Evolutionary conservation across 1,140 invertebrate species (phyloP).

Genomic region (Drosophila malerkotliana): DNA sequence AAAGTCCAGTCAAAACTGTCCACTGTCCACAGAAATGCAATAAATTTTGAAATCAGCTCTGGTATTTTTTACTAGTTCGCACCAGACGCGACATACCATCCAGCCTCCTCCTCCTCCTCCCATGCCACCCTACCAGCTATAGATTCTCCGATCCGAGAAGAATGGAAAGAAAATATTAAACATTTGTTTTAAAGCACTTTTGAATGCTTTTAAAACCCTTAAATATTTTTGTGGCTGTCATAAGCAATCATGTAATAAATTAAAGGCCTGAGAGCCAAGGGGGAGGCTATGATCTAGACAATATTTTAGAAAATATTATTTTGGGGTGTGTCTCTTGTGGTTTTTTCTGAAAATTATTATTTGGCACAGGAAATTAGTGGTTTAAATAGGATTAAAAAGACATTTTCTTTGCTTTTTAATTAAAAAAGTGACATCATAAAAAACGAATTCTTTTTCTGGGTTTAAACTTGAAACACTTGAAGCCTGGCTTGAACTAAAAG

Average conservation of each 20-base stretch:
- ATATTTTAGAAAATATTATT: conserved; percentile 7
- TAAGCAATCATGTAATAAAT: conserved; percentile 80
- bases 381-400: conserved; percentile 1
- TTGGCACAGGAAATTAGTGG: not conserved
- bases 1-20: conserved; percentile 59
- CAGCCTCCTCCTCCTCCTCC: not conserved
- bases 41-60: conserved; percentile 75
- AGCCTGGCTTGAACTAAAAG: conserved; percentile 19
- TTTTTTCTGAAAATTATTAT: not conserved
- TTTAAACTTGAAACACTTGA: not conserved
- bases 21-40: conserved; percentile 70
- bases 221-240: conserved; percentile 78
- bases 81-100: conserved; percentile 25
- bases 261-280: conserved; percentile 21
- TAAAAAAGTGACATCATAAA: not conserved
- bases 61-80: conserved; percentile 54
- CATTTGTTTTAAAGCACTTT: conserved; percentile 63
- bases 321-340: not conserved
- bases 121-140: conserved; percentile 1
- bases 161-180: conserved; percentile 25
- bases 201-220: conserved; percentile 74
- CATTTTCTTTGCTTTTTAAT: not conserved
- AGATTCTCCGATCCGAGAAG: conserved; percentile 15
- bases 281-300: not conserved
- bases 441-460: too few relatives aligned